Conservation (phyloP, 2,113 vertebrate species). For the Elaphurus davidianus region DNA sequence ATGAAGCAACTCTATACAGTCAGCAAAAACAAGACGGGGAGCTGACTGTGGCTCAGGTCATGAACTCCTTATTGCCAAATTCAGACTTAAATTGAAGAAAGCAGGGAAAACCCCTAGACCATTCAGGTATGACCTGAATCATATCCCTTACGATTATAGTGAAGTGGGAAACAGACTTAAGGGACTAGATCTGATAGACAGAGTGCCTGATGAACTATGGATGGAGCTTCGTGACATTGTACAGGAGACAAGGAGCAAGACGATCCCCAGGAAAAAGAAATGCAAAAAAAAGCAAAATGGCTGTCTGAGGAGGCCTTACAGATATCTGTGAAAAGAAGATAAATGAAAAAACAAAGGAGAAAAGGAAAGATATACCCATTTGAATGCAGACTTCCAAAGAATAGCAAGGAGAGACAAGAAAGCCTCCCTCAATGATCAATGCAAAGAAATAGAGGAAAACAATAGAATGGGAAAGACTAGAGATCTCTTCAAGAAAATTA, state of each 20-base stretch:
- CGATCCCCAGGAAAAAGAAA: background rate
- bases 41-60: background rate
- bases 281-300: background rate
- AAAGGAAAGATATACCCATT: background rate
- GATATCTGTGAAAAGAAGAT: background rate
- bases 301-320: background rate
- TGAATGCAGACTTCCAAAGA: background rate
- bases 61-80: background rate
- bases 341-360: background rate
- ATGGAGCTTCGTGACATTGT: background rate
- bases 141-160: background rate
- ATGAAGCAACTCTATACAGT: background rate
- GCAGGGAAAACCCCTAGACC: background rate
- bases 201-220: background rate
- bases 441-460: background rate
- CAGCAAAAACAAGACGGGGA: background rate
- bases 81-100: background rate
- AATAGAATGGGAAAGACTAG: background rate
- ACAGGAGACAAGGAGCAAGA: background rate
- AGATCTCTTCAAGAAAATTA: background rate
- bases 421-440: background rate
- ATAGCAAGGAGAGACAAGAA: background rate
- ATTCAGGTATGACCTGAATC: background rate
- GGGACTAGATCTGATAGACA: background rate
- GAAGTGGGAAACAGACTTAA: background rate